Conservation (phyloP, 2,888 invertebrate genomes). For the Epiperipatus broadwayi region DNA sequence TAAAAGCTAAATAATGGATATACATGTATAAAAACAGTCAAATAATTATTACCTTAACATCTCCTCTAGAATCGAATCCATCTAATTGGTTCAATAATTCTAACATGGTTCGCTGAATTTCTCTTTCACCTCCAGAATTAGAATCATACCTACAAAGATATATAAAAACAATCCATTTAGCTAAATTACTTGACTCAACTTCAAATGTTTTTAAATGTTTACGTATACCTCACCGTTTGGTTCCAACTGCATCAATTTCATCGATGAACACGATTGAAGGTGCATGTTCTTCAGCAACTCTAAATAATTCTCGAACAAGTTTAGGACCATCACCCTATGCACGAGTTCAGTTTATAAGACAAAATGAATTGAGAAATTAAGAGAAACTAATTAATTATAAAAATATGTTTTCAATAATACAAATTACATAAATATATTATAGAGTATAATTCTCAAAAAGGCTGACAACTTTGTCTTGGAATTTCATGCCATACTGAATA, state of each 20-base stretch:
- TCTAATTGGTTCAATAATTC: conserved; percentile 94
- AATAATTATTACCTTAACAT: conserved; percentile 54
- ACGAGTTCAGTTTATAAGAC: neutral
- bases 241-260: conserved; percentile 98
- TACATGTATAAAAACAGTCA: too few species aligned
- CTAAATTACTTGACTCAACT: neutral
- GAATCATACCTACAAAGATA: conserved; percentile 76
- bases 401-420: neutral
- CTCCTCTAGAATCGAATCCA: conserved; percentile 88
- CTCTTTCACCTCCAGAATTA: conserved; percentile 95
- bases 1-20: too few species aligned
- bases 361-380: neutral
- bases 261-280: conserved; percentile 99
- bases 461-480: too few species aligned
- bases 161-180: neutral
- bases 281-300: conserved; percentile 98
- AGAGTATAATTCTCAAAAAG: too few species aligned
- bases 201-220: neutral
- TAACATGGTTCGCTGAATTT: conserved; percentile 98
- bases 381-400: neutral
- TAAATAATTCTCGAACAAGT: conserved; percentile 83
- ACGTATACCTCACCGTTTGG: conserved; percentile 42
- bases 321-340: conserved; percentile 94
- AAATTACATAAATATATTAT: too few species aligned
- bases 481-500: too few species aligned